Percentiles rank a stretch among this genome's conserved stretches.
Evolutionary conservation across 1,140 invertebrate genomes (phyloP).

Genomic region (Drosophila funebris): DNA sequence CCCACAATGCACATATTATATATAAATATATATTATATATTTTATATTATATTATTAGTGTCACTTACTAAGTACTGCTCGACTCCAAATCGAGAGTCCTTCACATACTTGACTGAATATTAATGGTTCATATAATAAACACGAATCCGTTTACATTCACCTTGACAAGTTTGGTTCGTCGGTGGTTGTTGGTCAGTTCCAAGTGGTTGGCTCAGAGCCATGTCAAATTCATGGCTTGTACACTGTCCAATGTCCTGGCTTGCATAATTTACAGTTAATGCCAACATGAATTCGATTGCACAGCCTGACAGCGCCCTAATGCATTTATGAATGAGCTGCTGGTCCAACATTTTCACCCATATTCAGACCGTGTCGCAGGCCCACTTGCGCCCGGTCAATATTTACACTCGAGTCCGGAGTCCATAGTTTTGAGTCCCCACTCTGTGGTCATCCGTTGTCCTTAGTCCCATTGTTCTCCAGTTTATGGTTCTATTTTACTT

Average conservation of each 20-base stretch:
- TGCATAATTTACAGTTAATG: constrained; percentile 53
- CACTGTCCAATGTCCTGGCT: constrained; percentile 5
- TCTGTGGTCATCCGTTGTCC: background rate
- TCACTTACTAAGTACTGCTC: constrained; percentile 19
- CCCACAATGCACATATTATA: constrained; percentile 14
- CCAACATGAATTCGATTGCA: constrained; percentile 55
- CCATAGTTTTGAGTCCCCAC: background rate
- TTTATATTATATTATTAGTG: constrained; percentile 31
- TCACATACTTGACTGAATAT: constrained; percentile 16
- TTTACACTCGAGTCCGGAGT: constrained; percentile 29
- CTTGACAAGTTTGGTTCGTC: constrained; percentile 43
- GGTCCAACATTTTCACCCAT: background rate
- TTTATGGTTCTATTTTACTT: constrained; percentile 43
- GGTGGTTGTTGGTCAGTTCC: constrained; percentile 22
- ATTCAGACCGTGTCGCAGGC: background rate
- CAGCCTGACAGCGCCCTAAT: constrained; percentile 43
- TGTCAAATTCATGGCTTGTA: constrained; percentile 47
- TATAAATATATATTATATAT: background rate
- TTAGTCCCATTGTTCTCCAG: constrained; percentile 33
- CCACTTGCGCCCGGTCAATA: constrained; percentile 33
- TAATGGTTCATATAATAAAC: constrained; percentile 49
- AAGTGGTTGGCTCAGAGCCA: constrained; percentile 42
- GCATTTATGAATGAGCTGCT: constrained; percentile 52
- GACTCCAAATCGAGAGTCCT: constrained; percentile 28
- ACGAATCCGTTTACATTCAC: constrained; percentile 45